Evolutionary conservation across 2,797 vertebrate species (phyloP).

Genomic region (Triplophysa yarkandensis): DNA sequence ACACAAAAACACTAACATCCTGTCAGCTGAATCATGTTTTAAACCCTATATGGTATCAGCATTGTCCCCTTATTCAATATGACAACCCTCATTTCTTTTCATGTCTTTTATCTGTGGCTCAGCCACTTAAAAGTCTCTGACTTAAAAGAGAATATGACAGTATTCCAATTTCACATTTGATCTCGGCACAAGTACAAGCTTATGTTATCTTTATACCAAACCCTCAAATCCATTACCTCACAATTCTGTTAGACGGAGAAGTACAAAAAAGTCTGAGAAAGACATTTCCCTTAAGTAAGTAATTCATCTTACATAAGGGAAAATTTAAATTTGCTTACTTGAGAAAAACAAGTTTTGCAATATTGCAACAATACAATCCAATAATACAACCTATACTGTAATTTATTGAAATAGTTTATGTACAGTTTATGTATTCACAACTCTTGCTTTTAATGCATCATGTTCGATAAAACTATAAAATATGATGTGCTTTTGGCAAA

Average conservation of each 20-base stretch:
- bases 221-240: slow-evolving; percentile 18
- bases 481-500: too few species aligned
- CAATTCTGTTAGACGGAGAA: slow-evolving; percentile 1
- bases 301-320: not conserved
- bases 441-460: too few species aligned
- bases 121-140: slow-evolving; percentile 61
- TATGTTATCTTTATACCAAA: slow-evolving; percentile 32
- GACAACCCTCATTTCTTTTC: slow-evolving; percentile 63
- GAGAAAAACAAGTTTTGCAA: not conserved
- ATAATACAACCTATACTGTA: too few species aligned
- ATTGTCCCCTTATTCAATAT: slow-evolving; percentile 65
- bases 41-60: slow-evolving; percentile 58
- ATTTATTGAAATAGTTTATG: too few species aligned
- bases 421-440: too few species aligned
- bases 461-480: too few species aligned
- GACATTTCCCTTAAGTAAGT: not conserved
- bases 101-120: slow-evolving; percentile 71
- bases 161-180: slow-evolving; percentile 52
- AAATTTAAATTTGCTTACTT: not conserved
- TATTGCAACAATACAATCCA: too few species aligned
- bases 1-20: slow-evolving; percentile 58
- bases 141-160: slow-evolving; percentile 68
- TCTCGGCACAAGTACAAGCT: slow-evolving; percentile 35
- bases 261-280: not conserved
- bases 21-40: slow-evolving; percentile 69